phyloP scores from a whole-genome alignment of 2,888 invertebrate species.

The Drosophila neonasuta region DNA sequence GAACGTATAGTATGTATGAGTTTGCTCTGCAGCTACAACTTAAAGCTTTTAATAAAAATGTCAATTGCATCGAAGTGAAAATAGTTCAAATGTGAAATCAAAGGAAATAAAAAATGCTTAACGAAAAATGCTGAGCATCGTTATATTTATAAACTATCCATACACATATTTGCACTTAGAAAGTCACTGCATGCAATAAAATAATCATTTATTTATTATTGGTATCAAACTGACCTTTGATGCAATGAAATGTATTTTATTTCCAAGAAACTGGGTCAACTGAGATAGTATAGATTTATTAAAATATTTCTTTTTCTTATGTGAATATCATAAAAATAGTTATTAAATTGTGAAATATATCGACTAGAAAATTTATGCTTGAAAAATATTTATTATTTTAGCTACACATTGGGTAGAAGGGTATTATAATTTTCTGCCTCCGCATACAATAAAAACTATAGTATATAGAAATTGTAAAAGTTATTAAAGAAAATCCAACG shows the following conservation, averaged over 20 bases:
- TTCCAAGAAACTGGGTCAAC: neutral
- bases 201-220: neutral
- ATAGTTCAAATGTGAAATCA: constrained; percentile 32
- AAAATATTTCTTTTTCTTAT: no score
- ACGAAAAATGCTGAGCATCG: neutral
- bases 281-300: neutral
- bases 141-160: neutral
- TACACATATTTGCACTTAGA: constrained; percentile 6
- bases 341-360: neutral
- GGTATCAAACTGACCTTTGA: neutral
- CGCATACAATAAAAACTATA: no score
- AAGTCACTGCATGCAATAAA: neutral
- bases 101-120: constrained; percentile 11
- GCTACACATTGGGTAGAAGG: no score
- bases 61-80: constrained; percentile 73
- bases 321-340: neutral
- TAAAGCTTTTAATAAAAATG: constrained; percentile 78
- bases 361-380: no score
- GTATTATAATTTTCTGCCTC: no score
- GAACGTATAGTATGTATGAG: no score
- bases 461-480: no score
- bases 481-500: no score
- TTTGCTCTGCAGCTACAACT: constrained; percentile 62
- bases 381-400: no score
- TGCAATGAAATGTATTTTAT: neutral